Conservation (phyloP, 2,797 vertebrate genomes). For the Mus minutoides region DNA sequence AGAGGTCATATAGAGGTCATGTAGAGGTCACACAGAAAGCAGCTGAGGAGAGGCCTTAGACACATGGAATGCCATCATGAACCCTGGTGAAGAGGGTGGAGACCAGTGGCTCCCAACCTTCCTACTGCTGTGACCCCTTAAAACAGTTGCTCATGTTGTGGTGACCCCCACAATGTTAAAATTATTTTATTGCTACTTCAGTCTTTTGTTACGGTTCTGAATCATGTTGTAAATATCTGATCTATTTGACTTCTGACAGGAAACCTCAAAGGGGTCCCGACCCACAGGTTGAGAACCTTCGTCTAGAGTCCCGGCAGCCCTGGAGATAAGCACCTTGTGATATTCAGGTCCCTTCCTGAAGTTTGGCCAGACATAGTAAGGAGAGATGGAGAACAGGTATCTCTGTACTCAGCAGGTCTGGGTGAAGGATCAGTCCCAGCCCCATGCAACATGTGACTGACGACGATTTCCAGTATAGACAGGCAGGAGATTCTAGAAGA, state of each 20-base stretch:
- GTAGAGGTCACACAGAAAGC: neutral
- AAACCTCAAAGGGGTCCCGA: neutral
- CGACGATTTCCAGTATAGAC: neutral
- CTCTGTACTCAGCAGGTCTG: neutral
- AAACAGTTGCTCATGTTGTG: neutral
- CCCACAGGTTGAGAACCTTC: neutral
- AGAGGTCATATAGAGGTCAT: neutral
- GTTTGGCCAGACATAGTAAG: neutral
- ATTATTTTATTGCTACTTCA: neutral
- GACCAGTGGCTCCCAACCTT: neutral
- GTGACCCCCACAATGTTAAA: neutral
- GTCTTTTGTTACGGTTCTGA: neutral
- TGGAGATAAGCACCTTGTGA: no score
- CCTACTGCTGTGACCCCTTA: neutral
- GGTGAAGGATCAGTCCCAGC: neutral
- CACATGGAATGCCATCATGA: no score
- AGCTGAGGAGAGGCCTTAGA: neutral
- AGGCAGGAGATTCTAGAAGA: neutral
- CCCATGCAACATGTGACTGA: neutral
- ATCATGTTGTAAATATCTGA: neutral
- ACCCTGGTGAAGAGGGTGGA: neutral
- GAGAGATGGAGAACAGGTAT: neutral
- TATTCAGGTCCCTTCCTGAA: neutral
- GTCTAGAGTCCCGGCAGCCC: neutral
- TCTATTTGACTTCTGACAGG: neutral